Evolutionary conservation across 1,140 invertebrate genomes (phyloP).

Genomic region (Drosophila repletoides): DNA sequence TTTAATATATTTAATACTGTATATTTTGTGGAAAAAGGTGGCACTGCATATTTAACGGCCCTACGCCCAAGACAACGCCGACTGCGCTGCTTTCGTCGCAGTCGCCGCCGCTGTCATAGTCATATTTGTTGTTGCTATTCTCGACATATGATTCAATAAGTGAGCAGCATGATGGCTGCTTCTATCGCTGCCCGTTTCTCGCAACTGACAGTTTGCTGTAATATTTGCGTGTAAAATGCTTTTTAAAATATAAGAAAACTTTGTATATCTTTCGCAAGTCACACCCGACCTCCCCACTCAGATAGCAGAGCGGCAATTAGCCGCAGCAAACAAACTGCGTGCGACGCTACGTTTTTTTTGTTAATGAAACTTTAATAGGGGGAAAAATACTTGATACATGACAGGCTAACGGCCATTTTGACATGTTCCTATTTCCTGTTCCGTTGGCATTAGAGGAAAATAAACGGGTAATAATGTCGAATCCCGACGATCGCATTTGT

Average conservation of each 20-base stretch:
- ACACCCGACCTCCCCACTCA: slow-evolving; percentile 2
- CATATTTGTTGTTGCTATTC: slow-evolving; percentile 80
- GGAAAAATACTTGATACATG: background rate
- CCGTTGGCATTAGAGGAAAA: too few relatives aligned
- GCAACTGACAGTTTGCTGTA: slow-evolving; percentile 55
- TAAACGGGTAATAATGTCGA: too few relatives aligned
- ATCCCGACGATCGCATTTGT: too few relatives aligned
- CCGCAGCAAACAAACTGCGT: slow-evolving; percentile 4
- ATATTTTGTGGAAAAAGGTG: background rate
- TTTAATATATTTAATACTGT: too few relatives aligned
- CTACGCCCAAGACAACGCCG: slow-evolving; percentile 47
- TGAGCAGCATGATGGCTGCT: slow-evolving; percentile 51
- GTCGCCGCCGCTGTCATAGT: slow-evolving; percentile 27
- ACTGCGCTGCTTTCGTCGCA: slow-evolving; percentile 46
- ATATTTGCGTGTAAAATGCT: slow-evolving; percentile 66
- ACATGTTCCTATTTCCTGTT: too few relatives aligned
- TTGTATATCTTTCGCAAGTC: slow-evolving; percentile 3
- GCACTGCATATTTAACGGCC: slow-evolving; percentile 12
- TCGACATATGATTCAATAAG: slow-evolving; percentile 81
- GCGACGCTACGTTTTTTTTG: slow-evolving; percentile 10
- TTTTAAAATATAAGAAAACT: slow-evolving; percentile 52
- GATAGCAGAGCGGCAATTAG: slow-evolving; percentile 24
- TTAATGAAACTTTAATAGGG: slow-evolving; percentile 37
- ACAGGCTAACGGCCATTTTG: slow-evolving; percentile 19
- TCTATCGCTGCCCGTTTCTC: slow-evolving; percentile 8